These are phyloP conservation scores for Tinea semifulvella DNA, from an alignment of 2,888 invertebrate genomes.

Conservation along the genomic window DNA sequence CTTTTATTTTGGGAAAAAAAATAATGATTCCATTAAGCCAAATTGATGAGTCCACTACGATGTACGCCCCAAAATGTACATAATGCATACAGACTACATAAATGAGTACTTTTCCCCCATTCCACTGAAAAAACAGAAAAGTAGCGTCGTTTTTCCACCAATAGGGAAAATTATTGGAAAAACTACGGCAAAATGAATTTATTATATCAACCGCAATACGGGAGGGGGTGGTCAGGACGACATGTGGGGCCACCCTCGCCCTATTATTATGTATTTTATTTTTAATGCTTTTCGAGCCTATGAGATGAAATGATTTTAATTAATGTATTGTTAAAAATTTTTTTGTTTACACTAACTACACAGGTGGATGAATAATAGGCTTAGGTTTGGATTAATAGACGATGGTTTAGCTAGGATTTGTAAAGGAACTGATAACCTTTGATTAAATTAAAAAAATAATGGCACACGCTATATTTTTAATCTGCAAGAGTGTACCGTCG, in stretches of 20 bases:
- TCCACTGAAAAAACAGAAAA: conserved; percentile 36
- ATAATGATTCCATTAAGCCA: conserved; percentile 5
- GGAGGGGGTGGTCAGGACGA: conserved; percentile 11
- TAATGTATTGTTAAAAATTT: too few relatives aligned
- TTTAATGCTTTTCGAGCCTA: conserved; percentile 28
- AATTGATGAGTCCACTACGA: conserved; percentile 5
- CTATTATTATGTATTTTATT: conserved; percentile 42
- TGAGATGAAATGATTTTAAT: conserved; percentile 4
- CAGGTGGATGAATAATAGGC: too few relatives aligned
- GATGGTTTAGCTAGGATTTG: too few relatives aligned
- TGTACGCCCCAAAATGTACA: neutral
- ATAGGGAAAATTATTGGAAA: conserved; percentile 61
- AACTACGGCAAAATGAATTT: conserved; percentile 62
- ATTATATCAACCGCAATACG: conserved; percentile 37
- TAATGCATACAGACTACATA: neutral
- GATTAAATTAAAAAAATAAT: too few relatives aligned
- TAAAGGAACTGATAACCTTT: too few relatives aligned
- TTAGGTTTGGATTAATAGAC: too few relatives aligned
- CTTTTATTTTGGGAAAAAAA: neutral
- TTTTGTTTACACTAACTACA: too few relatives aligned
- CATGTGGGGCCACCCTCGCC: conserved; percentile 24
- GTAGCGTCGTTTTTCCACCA: conserved; percentile 60
- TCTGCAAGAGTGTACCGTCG: too few relatives aligned
- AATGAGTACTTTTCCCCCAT: conserved; percentile 5
- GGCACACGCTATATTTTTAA: too few relatives aligned